These are phyloP conservation scores for Morpho deidamia DNA, from an alignment of 2,888 invertebrate genomes.

Conservation along the genomic window DNA sequence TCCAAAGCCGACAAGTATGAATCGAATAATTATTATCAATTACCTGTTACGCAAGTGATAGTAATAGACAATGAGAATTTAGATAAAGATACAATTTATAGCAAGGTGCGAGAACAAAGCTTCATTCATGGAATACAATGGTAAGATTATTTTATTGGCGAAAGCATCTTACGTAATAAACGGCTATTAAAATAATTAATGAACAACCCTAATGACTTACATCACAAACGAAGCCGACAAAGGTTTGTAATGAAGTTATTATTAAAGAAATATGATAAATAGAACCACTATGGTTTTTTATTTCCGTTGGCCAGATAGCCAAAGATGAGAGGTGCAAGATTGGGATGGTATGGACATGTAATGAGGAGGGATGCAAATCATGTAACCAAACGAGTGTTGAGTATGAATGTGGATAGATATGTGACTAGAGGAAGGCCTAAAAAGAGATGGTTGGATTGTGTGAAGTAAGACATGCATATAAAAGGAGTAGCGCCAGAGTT, in stretches of 20 bases:
- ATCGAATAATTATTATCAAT: conserved; percentile 25
- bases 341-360: too few species aligned
- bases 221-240: conserved; percentile 39
- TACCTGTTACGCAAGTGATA: conserved; percentile 22
- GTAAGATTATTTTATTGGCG: conserved; percentile 67
- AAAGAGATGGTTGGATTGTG: too few species aligned
- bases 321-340: too few species aligned
- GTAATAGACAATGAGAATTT: conserved; percentile 25
- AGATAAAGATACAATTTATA: conserved; percentile 27
- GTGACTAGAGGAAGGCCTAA: too few species aligned
- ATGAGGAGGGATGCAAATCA: too few species aligned
- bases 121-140: conserved; percentile 62
- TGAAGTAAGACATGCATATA: too few species aligned
- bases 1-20: conserved; percentile 15
- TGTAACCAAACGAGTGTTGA: too few species aligned
- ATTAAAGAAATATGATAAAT: conserved; percentile 7
- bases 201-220: conserved; percentile 59
- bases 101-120: conserved; percentile 46
- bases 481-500: too few species aligned
- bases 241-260: conserved; percentile 27
- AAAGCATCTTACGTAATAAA: conserved; percentile 65
- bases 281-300: neutral
- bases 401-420: too few species aligned
- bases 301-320: neutral
- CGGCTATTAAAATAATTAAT: conserved; percentile 71